phyloP scores from a whole-genome alignment of 2,888 invertebrate genomes.

The Fissipunctia ypsillon region DNA sequence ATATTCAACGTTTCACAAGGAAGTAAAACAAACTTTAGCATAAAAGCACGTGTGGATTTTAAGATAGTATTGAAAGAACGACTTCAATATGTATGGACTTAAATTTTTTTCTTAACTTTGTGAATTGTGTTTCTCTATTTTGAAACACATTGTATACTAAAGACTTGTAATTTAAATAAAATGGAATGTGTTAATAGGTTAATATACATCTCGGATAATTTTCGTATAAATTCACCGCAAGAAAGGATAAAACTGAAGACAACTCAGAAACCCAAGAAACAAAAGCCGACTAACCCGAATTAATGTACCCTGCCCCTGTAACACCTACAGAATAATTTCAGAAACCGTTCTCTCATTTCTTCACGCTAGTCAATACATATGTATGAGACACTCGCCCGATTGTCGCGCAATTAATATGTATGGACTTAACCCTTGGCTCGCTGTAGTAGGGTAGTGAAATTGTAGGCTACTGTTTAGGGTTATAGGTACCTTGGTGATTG shows the following conservation, averaged over 20 bases:
- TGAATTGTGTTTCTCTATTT: background rate
- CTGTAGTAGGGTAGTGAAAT: slow-evolving; percentile 28
- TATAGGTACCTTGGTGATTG: slow-evolving; percentile 49
- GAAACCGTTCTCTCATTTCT: slow-evolving; percentile 63
- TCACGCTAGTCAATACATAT: slow-evolving; percentile 64
- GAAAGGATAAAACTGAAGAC: background rate
- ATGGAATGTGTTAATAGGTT: too few relatives aligned
- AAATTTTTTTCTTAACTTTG: too few relatives aligned
- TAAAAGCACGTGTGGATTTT: too few relatives aligned
- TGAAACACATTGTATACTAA: background rate
- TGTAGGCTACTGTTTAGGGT: slow-evolving; percentile 44
- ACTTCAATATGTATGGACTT: too few relatives aligned
- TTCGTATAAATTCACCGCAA: background rate
- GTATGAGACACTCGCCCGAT: slow-evolving; percentile 67
- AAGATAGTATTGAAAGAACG: too few relatives aligned
- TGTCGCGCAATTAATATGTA: slow-evolving; percentile 74
- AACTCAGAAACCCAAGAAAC: slow-evolving; percentile 23
- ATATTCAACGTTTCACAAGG: too few relatives aligned
- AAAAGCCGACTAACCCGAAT: slow-evolving; percentile 47
- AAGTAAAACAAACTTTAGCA: too few relatives aligned
- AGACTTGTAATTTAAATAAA: slow-evolving; percentile 1
- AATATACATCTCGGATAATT: background rate
- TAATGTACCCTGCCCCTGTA: slow-evolving; percentile 21
- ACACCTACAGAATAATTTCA: slow-evolving; percentile 57
- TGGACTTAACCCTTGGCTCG: slow-evolving; percentile 63